Conservation (phyloP, 2,113 vertebrate genomes). For the Aegotheles bennettii region DNA sequence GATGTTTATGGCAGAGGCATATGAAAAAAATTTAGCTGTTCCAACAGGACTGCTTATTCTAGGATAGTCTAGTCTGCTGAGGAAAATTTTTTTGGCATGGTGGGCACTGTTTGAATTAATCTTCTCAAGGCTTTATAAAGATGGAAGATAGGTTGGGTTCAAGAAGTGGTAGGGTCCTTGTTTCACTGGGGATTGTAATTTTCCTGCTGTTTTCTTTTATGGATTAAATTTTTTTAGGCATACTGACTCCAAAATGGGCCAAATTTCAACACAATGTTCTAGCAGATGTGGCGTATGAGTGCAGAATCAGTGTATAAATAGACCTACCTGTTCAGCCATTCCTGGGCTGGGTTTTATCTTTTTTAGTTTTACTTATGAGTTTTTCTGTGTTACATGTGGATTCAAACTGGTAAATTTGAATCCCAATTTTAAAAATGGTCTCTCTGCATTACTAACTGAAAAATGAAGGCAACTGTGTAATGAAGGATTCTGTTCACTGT, state of each 20-base stretch:
- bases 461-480: neutral
- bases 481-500: neutral
- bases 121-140: neutral
- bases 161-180: neutral
- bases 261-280: neutral
- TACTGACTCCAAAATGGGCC: neutral
- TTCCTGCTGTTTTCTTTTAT: neutral
- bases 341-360: accelerated
- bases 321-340: neutral
- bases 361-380: neutral
- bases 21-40: neutral
- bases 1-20: neutral
- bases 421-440: too few species aligned
- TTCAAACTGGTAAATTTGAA: neutral
- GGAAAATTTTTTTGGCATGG: neutral
- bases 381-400: neutral
- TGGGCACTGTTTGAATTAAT: neutral
- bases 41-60: neutral
- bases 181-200: neutral
- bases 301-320: neutral
- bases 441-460: too few species aligned
- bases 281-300: neutral
- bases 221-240: neutral
- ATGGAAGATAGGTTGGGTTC: neutral
- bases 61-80: neutral